Base-by-base conservation (phyloP, 2,113 vertebrate genomes). In the Phalacrocorax carbo region DNA sequence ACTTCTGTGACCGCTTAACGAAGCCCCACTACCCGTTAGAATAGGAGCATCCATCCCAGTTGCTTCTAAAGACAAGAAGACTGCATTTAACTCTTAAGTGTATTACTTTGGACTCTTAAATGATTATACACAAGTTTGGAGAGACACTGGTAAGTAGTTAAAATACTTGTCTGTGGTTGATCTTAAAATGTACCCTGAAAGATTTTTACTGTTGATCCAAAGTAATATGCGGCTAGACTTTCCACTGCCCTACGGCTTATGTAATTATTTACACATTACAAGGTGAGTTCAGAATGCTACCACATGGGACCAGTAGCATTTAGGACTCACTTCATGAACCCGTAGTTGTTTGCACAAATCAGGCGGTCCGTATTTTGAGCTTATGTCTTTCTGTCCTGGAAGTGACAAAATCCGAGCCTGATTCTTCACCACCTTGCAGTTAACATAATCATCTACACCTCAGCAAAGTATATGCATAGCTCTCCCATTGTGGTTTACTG, bases 21-120 rank as follows among this genome's bases (percentile, higher is more conserved):
- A 81, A 94, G 94, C 70, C 83, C 48, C 73, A 94, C 77, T 78
- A 61, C 48, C 44, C 85, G 44, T 81, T 97, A 83, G 34, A 38
- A 38, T 81, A 44, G 42, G 51, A 97, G 82, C 54, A 86, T 40
- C 82, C 7, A 4, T 65, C 42, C 94, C 78, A 84, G 76, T 96
- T 93, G 55, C 87, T 96, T 96, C 81, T 71, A 96, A 96, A 87
- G 58, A 79, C 44, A 93, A 51, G 26, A 93, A 27, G 46, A 81
- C 84, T 61, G 65, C 88, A 73, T 90, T 95, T 73, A 84, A 80
- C 73, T 46, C 2, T 16, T 32, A 64, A 82, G 55, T 73, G 17
- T 76, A 57, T 86, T 94, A 54, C 89, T 93, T 94, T 93, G 84
- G 89, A 87, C 55, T 92, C 44, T 70, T 79, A 90, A 87, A 73